Evolutionary conservation across 2,797 vertebrate species (phyloP), one percentile per base, ranked within the genome.

Genomic region (Typhlichthys eigenmanni): DNA sequence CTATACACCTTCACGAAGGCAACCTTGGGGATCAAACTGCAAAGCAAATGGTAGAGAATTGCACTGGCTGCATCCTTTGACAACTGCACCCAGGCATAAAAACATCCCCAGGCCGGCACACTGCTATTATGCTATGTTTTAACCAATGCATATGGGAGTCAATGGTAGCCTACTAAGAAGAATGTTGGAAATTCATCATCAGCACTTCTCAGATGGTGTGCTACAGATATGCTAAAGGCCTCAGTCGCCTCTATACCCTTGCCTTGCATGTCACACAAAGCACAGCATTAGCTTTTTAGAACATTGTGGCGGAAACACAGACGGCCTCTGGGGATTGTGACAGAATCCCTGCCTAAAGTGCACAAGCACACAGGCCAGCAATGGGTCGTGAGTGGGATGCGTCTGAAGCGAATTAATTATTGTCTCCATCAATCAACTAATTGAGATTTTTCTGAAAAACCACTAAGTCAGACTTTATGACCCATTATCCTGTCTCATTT

Each of bases 191-290:
- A 24, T 24, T 69, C 43, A 29, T 72, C 71, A 71, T 87, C 76
- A 84, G 80, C 79, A 76, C 64, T 82, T 83, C 69, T 71, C 55
- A 65, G 56, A 58, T 64, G 74, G 64, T 58, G 59, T 47, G 52
- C 65, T 58, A 75, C 81, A 68, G 66, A 83, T 71, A 88, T 76
- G 72, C 71, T 62, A 78, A 82, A 60, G 62, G 64, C 71, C 67
- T 69, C 57, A 76, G 73, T 68, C 2, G 50, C 69, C 58, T 57
- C 11, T 55, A 58, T 67, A 51, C 52, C 60, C 63, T 8, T 16
- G 50, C 75, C 53, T 58, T 16, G 65, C 64, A 55, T 78, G 70
- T 66, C 62, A 52, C 64, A 50, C 47, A 12, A 32, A 76, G 67
- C 66, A 60, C 60, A 76, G 58, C 72, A 74, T 64, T 47, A 66